These are phyloP conservation scores for Helicoverpa assulta DNA, from an alignment of 2,888 invertebrate genomes.

Conservation along the genomic window DNA sequence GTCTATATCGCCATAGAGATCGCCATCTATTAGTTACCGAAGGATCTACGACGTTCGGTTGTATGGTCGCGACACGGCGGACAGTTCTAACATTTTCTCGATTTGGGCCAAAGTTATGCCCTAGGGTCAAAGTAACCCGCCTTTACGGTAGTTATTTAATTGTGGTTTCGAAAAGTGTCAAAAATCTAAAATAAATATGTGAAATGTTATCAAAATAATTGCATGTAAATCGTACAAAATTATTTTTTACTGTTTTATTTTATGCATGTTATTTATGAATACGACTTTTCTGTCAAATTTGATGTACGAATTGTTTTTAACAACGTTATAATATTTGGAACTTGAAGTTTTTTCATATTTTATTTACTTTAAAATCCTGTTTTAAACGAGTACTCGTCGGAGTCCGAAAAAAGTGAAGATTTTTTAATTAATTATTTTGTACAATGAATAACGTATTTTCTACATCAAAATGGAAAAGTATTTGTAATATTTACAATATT, in stretches of 20 bases:
- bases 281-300: conserved; percentile 5
- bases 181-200: conserved; percentile 3
- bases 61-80: too few species aligned
- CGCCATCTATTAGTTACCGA: too few species aligned
- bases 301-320: conserved; percentile 23
- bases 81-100: too few species aligned
- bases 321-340: neutral
- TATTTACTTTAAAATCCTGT: conserved; percentile 10
- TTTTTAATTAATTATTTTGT: too few species aligned
- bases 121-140: too few species aligned
- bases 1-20: too few species aligned
- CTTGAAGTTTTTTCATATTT: neutral
- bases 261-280: conserved; percentile 22
- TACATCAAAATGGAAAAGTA: too few species aligned
- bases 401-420: neutral
- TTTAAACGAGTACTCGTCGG: conserved; percentile 41
- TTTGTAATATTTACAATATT: too few species aligned
- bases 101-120: too few species aligned
- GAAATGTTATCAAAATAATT: neutral
- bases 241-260: conserved; percentile 17
- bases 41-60: too few species aligned
- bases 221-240: conserved; percentile 39
- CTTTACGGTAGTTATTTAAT: conserved; percentile 13
- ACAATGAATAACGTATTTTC: too few species aligned
- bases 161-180: conserved; percentile 6